Evolutionary conservation across 2,797 vertebrate species (phyloP), one percentile per base, ranked within the genome.

Genomic region (Pipistrellus pipistrellus): DNA sequence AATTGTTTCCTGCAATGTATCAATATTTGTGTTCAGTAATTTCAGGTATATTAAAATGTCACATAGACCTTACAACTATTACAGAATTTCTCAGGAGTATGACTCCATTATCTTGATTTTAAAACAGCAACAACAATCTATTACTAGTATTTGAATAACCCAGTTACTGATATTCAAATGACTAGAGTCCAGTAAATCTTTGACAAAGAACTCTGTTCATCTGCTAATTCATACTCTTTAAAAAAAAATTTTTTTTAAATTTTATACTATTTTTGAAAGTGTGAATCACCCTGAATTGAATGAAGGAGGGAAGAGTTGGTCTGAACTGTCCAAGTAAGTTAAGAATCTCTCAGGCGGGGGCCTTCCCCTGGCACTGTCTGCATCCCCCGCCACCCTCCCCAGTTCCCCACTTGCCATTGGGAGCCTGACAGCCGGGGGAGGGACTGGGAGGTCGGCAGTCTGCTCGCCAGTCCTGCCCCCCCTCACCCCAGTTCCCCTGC

Each of bases 281-380:
- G 46, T 76, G 83, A 93, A 86, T 95, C 66, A 69, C 53, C 57
- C 38, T 77, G 71, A 95, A 88, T 38, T 88, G 90, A 96, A 94
- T 83, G 64, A 93, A 94, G 53, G 23, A 30, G 76, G 62, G 35
- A 87, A 88, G 57, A 96, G 46, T 62, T 81, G 71, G 92, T 95
- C 66, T 68, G 75, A 95, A 93, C 80, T 68, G 64, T 96, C 77
- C 78, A 78, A 92, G 88, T 83, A 90, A 77, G 95, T 93, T 92
- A 95, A 92, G 95, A 77, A 80, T 55, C 68, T 93, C 53, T 85
- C 55, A 73, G 57, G 57, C 25, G 2, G 25, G 57, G 12, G 57
- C 53, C 53, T 55, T 55, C 2, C 8, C 53, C 53, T 55, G 53
- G 53, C 2, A 3, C 53, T 8, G 2, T 20, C 8, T 3, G 53